A percentile compares a stretch with the other conserved stretches of the same genome.
These are phyloP conservation scores for Leucophenga maculata DNA, from an alignment of 2,888 invertebrate genomes.

Conservation along the genomic window DNA sequence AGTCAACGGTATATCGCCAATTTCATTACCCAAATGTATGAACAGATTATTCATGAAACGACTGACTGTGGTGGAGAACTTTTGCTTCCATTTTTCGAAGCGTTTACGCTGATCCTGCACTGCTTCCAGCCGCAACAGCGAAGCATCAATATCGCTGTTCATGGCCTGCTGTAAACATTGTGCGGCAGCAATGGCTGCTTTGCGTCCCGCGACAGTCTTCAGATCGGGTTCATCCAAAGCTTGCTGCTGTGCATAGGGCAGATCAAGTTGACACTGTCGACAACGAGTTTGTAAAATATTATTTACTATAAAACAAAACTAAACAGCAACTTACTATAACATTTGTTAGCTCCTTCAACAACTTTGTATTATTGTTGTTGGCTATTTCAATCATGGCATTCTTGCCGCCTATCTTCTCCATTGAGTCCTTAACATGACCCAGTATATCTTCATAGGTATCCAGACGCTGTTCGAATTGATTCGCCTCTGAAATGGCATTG, in stretches of 20 bases:
- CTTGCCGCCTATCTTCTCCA: constrained; percentile 93
- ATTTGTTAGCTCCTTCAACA: constrained; percentile 84
- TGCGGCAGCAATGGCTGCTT: constrained; percentile 80
- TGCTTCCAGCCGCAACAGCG: constrained; percentile 79
- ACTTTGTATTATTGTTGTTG: constrained; percentile 86
- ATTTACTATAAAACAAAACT: background rate
- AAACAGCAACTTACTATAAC: constrained; percentile 78
- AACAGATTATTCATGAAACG: constrained; percentile 95
- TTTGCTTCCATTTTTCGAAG: constrained; percentile 83
- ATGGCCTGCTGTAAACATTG: constrained; percentile 83
- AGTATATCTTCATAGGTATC: constrained; percentile 86
- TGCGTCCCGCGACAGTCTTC: constrained; percentile 76
- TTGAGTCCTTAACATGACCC: constrained; percentile 88
- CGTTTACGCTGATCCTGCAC: constrained; percentile 86
- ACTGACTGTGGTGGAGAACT: constrained; percentile 87
- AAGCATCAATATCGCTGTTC: constrained; percentile 78
- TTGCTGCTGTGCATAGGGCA: constrained; percentile 79
- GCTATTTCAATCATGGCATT: constrained; percentile 89
- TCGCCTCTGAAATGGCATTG: constrained; percentile 83
- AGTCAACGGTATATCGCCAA: constrained; percentile 75
- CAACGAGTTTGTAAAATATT: background rate
- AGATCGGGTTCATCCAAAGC: constrained; percentile 83
- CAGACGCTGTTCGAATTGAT: constrained; percentile 81
- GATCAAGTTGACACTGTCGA: constrained; percentile 80
- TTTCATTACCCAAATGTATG: constrained; percentile 90